Conservation (phyloP, 1,140 invertebrate genomes). For the Trachymyrmex cornetzi region DNA sequence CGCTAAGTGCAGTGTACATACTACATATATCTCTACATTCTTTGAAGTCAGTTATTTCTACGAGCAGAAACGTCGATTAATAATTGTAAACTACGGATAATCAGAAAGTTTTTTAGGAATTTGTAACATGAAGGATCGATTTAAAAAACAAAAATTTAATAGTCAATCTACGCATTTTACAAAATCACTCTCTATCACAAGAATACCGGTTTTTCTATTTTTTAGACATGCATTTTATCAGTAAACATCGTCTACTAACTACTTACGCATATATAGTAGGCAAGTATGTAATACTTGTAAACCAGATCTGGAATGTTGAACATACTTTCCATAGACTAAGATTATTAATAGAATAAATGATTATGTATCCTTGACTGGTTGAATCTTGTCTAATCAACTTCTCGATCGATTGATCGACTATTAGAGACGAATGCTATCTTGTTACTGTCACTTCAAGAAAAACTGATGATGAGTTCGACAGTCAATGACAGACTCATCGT, state of each 20-base stretch:
- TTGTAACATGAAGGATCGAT: background rate
- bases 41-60: background rate
- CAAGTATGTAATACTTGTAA: background rate
- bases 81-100: background rate
- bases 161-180: background rate
- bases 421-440: conserved; percentile 20
- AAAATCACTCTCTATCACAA: background rate
- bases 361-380: background rate
- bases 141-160: background rate
- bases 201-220: conserved; percentile 13
- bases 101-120: background rate
- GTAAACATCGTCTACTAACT: background rate
- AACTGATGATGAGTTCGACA: background rate
- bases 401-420: conserved; percentile 5
- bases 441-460: conserved; percentile 17
- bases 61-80: background rate
- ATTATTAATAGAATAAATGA: conserved; percentile 9
- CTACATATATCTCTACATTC: background rate
- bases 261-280: background rate
- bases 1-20: background rate
- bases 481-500: background rate
- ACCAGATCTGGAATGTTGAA: background rate
- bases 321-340: background rate
- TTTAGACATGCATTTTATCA: background rate
- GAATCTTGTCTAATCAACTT: conserved; percentile 20